Base-by-base conservation (phyloP, 2,113 vertebrate species). In the Eurypyga helias region DNA sequence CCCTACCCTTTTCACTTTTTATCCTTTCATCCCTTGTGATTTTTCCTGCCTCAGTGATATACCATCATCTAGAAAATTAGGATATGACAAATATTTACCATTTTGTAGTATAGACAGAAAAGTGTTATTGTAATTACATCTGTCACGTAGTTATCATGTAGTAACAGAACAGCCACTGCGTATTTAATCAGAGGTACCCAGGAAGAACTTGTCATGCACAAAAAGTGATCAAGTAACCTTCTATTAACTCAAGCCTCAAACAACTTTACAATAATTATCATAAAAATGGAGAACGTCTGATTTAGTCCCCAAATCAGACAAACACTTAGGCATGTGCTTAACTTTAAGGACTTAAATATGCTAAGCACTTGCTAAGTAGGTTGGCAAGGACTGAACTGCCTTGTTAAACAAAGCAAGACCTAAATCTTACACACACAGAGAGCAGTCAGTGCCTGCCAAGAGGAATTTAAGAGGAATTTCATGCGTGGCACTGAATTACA, bases 401-500 rank as follows among this genome's bases (percentile, higher is more conserved):
- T 91, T 28, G 65, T 71, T 91, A 79, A 87, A 67, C 64, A 83
- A 83, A 93, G 79, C 34, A 72, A 91, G 78, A n/a, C 49, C 41
- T 70, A 65, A 64, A 84, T 80, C 81, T 87, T 34, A 29, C 9
- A 48, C n/a, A 55, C 33, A 26, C 41, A 71, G 18, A 45, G 24
- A 78, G 61, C 26, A 51, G 43, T 33, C 23, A n/a, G 45, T 28
- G 45, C 57, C 57, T 93, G 81, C 81, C 82, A 91, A 83, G 57
- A 45, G 65, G 33, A 89, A 89, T 72, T 91, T 75, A 91, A 83
- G 57, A 45, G 65, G 33, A 89, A 89, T 72, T 91, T 75, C 38
- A 57, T 0, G 10, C 15, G 15, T 11, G 48, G 45, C 24, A 43
- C 26, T 54, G 18, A 75, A 12, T 57, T 36, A 16, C 57, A 70